These are phyloP conservation scores for Parnassius mnemosyne DNA, from an alignment of 2,888 invertebrate genomes.

Conservation along the genomic window DNA sequence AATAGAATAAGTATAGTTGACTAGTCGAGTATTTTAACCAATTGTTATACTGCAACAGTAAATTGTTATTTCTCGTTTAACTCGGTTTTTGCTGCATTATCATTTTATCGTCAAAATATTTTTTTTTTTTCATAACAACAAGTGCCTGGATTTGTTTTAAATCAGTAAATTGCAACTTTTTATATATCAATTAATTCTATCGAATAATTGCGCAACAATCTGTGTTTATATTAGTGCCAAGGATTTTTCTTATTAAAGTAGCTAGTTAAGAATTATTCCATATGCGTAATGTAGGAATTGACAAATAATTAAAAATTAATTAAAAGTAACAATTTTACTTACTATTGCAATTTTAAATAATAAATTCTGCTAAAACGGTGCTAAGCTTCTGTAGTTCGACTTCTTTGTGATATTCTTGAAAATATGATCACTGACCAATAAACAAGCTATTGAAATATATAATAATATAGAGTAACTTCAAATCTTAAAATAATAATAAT, in stretches of 20 bases:
- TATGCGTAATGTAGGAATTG: conserved; percentile 2
- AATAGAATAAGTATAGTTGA: no score
- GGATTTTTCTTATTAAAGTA: conserved; percentile 1
- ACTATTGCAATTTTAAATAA: neutral
- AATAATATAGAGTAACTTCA: conserved; percentile 27
- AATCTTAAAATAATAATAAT: no score
- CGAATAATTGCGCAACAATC: no score
- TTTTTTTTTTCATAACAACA: no score
- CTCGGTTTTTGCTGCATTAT: no score
- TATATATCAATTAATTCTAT: no score
- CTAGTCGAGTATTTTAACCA: no score
- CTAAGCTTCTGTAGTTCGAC: conserved; percentile 18
- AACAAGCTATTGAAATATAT: conserved; percentile 26
- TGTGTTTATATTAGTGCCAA: conserved; percentile 13
- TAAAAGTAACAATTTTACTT: neutral
- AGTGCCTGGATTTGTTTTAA: no score
- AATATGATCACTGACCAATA: conserved; percentile 19
- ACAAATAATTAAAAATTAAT: conserved; percentile 1
- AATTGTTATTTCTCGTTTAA: no score
- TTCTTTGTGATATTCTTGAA: conserved; percentile 23
- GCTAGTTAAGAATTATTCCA: neutral
- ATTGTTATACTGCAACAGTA: no score
- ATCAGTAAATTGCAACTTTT: no score
- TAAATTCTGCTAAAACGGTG: conserved; percentile 12
- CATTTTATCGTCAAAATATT: no score